Evolutionary conservation across 1,140 invertebrate species (phyloP), one percentile per base, ranked within the genome.

Genomic region (Platyscapa corneri): DNA sequence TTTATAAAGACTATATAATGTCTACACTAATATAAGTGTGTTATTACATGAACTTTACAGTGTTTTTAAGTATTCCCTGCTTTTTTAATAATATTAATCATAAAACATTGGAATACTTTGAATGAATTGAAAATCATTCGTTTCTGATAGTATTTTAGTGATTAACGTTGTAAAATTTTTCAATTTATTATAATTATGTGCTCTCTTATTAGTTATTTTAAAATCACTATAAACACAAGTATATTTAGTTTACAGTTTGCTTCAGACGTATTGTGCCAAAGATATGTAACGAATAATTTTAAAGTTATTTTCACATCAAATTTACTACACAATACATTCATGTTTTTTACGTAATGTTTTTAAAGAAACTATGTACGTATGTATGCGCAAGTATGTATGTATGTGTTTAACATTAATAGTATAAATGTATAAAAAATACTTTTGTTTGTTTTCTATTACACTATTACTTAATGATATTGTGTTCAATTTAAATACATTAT

Each of bases 221-320:
- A 56, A 49, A 12, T 46, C 20, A 77, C 18, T 56, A 32, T 23
- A 64, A 78, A 60, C 27, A 12, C 32, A 34, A 37, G 39, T 37
- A 78, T 53, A 78, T 53, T 18, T 37, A 53, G 10, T 27, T 60
- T 60, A 60, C 27, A 34, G 5, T 32, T 78, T 78, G 46, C 49
- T 78, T 78, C 34, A 60, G 46, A 77, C 75, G 49, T 78, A 60
- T 64, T 78, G 76, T 78, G 76, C 60, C 60, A 70, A 81, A 81
- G 65, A 81, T 67, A 49, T 70, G 34, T 81, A 56, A 10, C 20
- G 39, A 81, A 70, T 67, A 67, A 65, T 81, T 56, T 46, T 72
- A 81, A 65, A 65, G 16, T n/a, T 70, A 70, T 53, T 81, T 67
- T 72, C 64, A 81, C 23, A 81, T 81, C 12, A 67, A 70, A 46